Percentiles rank a stretch among this genome's conserved stretches.
phyloP scores from a whole-genome alignment of 37 sponge, comb jelly and placozoan genomes.

The Mnemiopsis leidyi region DNA sequence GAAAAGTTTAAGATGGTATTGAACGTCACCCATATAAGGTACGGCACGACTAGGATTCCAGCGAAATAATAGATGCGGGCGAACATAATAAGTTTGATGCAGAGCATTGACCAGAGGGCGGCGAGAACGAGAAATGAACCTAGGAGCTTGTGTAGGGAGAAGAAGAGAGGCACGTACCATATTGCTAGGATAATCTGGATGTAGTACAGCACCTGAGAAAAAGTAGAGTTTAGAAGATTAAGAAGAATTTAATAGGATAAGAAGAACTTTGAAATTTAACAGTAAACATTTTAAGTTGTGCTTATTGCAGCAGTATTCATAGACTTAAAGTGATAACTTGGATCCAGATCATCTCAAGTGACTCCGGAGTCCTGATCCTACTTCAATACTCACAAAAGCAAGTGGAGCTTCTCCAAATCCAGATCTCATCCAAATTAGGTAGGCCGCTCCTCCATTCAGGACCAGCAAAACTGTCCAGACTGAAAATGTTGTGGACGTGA shows the following conservation, averaged over 20 bases:
- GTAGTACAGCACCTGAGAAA: slow-evolving; percentile 5
- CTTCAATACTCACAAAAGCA: slow-evolving; percentile 9
- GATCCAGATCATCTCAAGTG: too few species aligned
- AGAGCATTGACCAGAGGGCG: slow-evolving; percentile 5
- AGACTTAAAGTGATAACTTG: too few species aligned
- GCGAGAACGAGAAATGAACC: slow-evolving; percentile 14
- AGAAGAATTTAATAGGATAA: too few species aligned
- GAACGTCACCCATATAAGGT: slow-evolving; percentile 8
- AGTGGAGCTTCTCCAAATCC: slow-evolving; percentile 8
- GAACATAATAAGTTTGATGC: slow-evolving; percentile 7
- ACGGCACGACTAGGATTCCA: slow-evolving; percentile 18
- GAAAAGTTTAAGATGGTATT: slow-evolving; percentile 19
- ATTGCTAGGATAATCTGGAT: slow-evolving; percentile 31
- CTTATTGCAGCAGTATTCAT: too few species aligned
- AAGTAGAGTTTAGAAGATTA: too few species aligned
- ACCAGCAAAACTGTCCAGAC: slow-evolving; percentile 19
- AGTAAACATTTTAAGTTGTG: too few species aligned
- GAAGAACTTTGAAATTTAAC: too few species aligned
- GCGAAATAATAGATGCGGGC: not conserved
- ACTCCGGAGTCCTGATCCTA: too few species aligned
- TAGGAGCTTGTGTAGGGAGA: slow-evolving; percentile 5
- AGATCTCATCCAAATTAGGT: not conserved
- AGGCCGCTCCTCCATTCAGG: slow-evolving; percentile 11
- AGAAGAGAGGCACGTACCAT: slow-evolving; percentile 36
- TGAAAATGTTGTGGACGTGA: not conserved